Evolutionary conservation across 1,140 invertebrate species (phyloP), one percentile per base, ranked within the genome.

Genomic region (Mycetomoellerius zeteki): DNA sequence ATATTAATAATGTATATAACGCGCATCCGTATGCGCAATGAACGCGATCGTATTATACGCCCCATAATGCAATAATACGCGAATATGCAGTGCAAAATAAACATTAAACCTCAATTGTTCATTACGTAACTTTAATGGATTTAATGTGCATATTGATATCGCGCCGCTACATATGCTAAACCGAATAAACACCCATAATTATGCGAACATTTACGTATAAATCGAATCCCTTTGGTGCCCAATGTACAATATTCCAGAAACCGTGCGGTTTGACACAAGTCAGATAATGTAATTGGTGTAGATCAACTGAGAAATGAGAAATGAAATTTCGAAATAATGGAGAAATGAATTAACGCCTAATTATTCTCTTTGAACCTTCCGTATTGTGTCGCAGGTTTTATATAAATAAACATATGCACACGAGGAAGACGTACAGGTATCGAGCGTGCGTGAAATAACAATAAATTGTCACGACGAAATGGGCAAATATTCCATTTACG

Each of bases 81-180:
- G 52, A 30, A 43, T 56, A 78, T 64, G 58, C 58, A 43, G 37
- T 56, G 78, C 33, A 86, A 89, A 89, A 84, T 90, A 90, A 90
- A 84, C 71, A 65, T 89, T 89, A 82, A 72, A 62, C 65, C 80
- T 75, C 80, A 72, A 69, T 67, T 80, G 64, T 80, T 54, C 58
- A 64, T 52, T 67, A 81, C 52, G 76, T 50, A 86, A 69, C 50
- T 81, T 86, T 67, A 58, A 81, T 86, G 75, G 54, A 84, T 86
- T 80, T 82, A 76, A 87, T 89, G 78, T 62, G 69, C 88, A 85
- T 87, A 87, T 85, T 69, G 78, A 86, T 90, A 88, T 67, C 60
- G 75, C 85, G 14, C 54, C 30, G 69, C 65, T 85, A 76, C 65
- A 78, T 72, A 73, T 81, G 69, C 75, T 76, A 90, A 88, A 82